Base-by-base conservation (phyloP, 1,140 invertebrate genomes). In the Anastatus disparis region DNA sequence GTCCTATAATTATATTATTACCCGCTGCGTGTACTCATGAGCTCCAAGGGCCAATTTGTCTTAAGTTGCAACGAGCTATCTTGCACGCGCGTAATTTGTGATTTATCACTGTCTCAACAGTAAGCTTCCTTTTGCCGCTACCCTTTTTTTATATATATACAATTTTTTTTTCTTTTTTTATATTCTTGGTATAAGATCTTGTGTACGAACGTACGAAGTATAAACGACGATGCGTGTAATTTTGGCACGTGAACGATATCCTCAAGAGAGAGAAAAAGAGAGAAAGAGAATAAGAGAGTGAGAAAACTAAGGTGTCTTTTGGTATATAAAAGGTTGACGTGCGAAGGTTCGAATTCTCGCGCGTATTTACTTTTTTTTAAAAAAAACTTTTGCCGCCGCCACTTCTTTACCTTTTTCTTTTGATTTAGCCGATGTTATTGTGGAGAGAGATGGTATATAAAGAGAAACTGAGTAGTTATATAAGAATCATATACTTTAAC, bases 1-100 rank as follows among this genome's bases (percentile, higher is more conserved):
- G n/a, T 80, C 77, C 79, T 82, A 81, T 84, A 84, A 84, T 84
- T 84, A 84, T 83, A 84, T 83, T 83, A 82, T 83, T 83, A 84
- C 76, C 77, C 73, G 78, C 77, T 79, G 76, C 66, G 77, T 76
- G 77, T n/a, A 79, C 77, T 79, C 77, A 79, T 81, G 79, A 82
- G n/a, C 78, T 84, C 67, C 66, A 62, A 73, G 55, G 64, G 63
- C 77, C 78, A 82, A 84, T 84, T 83, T 82, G 79, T 84, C 81
- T 80, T 78, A 68, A 59, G 65, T 52, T 61, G 77, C 78, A 79
- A 82, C 78, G 76, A 82, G 79, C 78, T 78, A n/a, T n/a, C n/a
- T n/a, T n/a, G n/a, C n/a, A n/a, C n/a, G n/a, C 74, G 78, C 77
- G 79, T 76, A 81, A 82, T 83, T 78, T 74, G 75, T 81, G 80